Conservation (phyloP, 1,140 invertebrate species). For the Holcopasites calliopsidis region DNA sequence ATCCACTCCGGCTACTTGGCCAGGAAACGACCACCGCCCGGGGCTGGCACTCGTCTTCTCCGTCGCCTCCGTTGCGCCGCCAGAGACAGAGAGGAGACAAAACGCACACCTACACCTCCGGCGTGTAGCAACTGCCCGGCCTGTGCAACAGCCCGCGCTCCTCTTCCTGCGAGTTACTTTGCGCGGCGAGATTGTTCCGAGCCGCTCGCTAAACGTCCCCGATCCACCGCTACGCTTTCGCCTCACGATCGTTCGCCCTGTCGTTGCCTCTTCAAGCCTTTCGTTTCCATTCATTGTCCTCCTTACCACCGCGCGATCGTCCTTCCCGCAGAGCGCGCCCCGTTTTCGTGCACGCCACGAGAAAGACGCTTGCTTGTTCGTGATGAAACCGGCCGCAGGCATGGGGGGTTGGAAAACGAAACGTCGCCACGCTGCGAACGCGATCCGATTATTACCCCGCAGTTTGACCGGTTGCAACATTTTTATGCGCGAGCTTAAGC, state of each 20-base stretch:
- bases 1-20: conserved; percentile 78
- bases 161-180: conserved; percentile 50
- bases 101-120: conserved; percentile 20
- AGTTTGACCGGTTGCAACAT: conserved; percentile 30
- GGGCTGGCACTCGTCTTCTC: conserved; percentile 66
- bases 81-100: conserved; percentile 35
- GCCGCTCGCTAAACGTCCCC: conserved; percentile 36
- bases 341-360: no score
- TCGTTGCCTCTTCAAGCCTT: not conserved
- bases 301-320: not conserved
- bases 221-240: conserved; percentile 18
- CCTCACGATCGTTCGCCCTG: conserved; percentile 13
- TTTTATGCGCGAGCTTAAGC: conserved; percentile 40
- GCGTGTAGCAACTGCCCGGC: not conserved
- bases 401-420: conserved; percentile 38
- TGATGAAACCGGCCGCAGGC: not conserved
- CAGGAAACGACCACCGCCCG: conserved; percentile 71
- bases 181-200: conserved; percentile 52
- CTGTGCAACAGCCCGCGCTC: conserved; percentile 2
- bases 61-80: conserved; percentile 52
- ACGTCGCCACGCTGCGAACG: conserved; percentile 34
- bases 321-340: not conserved
- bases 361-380: no score
- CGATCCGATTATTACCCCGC: conserved; percentile 51
- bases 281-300: not conserved